Evolutionary conservation across 1,140 invertebrate species (phyloP).

Genomic region (Aphelinus certus): DNA sequence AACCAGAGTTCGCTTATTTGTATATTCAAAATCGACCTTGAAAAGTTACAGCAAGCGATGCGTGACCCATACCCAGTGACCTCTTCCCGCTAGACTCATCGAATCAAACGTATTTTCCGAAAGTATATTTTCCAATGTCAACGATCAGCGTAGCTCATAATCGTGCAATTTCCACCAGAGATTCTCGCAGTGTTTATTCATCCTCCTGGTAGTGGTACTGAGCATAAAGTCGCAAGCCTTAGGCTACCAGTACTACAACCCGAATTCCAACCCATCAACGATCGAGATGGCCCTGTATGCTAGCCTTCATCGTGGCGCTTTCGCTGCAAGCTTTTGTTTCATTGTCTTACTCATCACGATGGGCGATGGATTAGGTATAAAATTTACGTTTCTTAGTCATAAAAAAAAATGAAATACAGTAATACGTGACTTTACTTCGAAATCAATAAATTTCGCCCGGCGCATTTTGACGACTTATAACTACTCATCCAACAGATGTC

Average conservation of each 20-base stretch:
- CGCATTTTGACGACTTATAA: slow-evolving; percentile 31
- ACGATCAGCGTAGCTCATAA: neutral
- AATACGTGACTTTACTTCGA: too few relatives aligned
- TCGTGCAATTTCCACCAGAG: neutral
- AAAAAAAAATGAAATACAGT: slow-evolving; percentile 18
- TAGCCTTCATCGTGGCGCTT: slow-evolving; percentile 33
- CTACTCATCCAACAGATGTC: slow-evolving; percentile 41
- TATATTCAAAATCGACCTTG: too few relatives aligned
- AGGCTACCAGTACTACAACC: slow-evolving; percentile 27
- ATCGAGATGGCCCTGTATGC: slow-evolving; percentile 38
- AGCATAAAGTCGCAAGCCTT: slow-evolving; percentile 28
- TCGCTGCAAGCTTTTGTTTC: slow-evolving; percentile 29
- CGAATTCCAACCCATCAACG: slow-evolving; percentile 21
- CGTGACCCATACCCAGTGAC: too few relatives aligned
- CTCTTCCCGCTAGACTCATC: too few relatives aligned
- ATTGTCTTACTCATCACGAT: slow-evolving; percentile 38
- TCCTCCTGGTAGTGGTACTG: slow-evolving; percentile 25
- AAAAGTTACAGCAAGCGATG: too few relatives aligned
- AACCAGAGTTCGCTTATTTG: too few relatives aligned
- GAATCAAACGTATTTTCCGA: too few relatives aligned
- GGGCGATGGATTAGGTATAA: slow-evolving; percentile 41
- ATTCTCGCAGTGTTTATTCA: slow-evolving; percentile 27
- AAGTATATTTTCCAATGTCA: slow-evolving; percentile 2
- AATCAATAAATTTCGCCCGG: slow-evolving; percentile 4
- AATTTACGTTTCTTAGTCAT: neutral